A percentile compares a stretch with the other conserved stretches of the same genome.
phyloP scores from a whole-genome alignment of 2,888 invertebrate genomes.

The Apocheima hispidaria region DNA sequence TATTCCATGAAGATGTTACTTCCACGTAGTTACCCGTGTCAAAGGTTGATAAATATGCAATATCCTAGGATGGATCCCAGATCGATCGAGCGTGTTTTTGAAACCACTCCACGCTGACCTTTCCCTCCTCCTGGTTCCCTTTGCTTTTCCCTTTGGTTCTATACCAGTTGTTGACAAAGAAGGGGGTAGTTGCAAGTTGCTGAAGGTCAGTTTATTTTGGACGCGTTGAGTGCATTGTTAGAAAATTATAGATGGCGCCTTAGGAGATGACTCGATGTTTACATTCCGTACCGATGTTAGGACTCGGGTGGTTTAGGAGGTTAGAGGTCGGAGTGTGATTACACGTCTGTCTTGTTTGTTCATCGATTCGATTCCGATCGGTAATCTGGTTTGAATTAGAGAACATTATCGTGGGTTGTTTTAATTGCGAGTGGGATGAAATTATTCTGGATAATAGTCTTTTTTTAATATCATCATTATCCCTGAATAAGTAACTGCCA shows the following conservation, averaged over 20 bases:
- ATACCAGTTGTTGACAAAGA: slow-evolving; percentile 7
- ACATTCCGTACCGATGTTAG: slow-evolving; percentile 79
- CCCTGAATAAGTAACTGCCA: no score
- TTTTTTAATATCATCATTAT: no score
- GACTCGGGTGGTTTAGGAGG: slow-evolving; percentile 77
- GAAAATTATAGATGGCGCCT: slow-evolving; percentile 86
- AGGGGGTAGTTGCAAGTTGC: slow-evolving; percentile 32
- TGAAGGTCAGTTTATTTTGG: slow-evolving; percentile 60
- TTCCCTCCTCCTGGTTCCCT: slow-evolving; percentile 32
- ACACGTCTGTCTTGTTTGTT: slow-evolving; percentile 75
- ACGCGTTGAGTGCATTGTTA: slow-evolving; percentile 75
- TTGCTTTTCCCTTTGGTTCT: slow-evolving; percentile 37
- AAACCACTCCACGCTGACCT: slow-evolving; percentile 57
- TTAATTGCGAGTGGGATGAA: slow-evolving; percentile 17
- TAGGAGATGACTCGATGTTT: slow-evolving; percentile 81
- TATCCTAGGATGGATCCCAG: slow-evolving; percentile 77
- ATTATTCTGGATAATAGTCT: neutral
- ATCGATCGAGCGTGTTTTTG: slow-evolving; percentile 79
- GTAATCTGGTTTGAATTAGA: slow-evolving; percentile 42
- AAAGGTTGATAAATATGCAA: slow-evolving; percentile 87
- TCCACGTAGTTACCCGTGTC: slow-evolving; percentile 82
- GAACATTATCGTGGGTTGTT: slow-evolving; percentile 18
- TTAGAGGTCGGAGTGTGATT: slow-evolving; percentile 79
- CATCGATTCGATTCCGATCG: slow-evolving; percentile 71
- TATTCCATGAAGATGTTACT: slow-evolving; percentile 83